Percentiles rank a stretch among this genome's conserved stretches.
Conservation (phyloP, 2,797 vertebrate species). For the Molothrus aeneus region DNA sequence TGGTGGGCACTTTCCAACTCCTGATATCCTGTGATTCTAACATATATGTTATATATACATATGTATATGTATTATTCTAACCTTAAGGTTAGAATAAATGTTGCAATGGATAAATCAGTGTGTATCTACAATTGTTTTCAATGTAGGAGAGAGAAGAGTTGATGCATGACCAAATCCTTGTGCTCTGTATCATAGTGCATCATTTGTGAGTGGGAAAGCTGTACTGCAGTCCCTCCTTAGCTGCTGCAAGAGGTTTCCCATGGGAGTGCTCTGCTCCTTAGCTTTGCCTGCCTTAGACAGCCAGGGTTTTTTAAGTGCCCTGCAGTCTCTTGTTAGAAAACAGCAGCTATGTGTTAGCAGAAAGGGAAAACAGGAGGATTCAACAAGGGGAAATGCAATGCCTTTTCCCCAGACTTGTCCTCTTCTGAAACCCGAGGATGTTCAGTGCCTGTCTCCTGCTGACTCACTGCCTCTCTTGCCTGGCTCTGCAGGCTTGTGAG, state of each 20-base stretch:
- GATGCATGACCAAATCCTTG: not conserved
- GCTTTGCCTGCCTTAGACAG: fast-evolving
- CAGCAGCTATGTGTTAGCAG: not conserved
- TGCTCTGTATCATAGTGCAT: not conserved
- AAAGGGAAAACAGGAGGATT: not conserved
- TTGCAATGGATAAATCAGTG: not conserved
- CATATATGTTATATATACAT: too few relatives aligned
- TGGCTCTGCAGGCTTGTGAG: not conserved
- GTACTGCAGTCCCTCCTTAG: not conserved
- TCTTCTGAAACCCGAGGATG: not conserved
- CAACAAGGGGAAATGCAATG: too few relatives aligned
- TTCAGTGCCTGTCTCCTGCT: not conserved
- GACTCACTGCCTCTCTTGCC: not conserved
- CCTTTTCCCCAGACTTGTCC: not conserved
- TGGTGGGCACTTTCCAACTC: not conserved
- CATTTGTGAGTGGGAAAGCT: not conserved
- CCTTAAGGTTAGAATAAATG: not conserved
- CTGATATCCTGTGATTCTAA: not conserved
- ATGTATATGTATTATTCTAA: too few relatives aligned
- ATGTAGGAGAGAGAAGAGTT: not conserved
- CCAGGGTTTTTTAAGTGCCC: not conserved
- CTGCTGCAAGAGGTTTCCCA: not conserved
- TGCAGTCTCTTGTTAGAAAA: not conserved
- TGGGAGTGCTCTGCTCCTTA: not conserved
- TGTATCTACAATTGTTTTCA: not conserved